A percentile compares a stretch with the other conserved stretches of the same genome.
phyloP scores from a whole-genome alignment of 2,888 invertebrate species.

The Ophion costatus region DNA sequence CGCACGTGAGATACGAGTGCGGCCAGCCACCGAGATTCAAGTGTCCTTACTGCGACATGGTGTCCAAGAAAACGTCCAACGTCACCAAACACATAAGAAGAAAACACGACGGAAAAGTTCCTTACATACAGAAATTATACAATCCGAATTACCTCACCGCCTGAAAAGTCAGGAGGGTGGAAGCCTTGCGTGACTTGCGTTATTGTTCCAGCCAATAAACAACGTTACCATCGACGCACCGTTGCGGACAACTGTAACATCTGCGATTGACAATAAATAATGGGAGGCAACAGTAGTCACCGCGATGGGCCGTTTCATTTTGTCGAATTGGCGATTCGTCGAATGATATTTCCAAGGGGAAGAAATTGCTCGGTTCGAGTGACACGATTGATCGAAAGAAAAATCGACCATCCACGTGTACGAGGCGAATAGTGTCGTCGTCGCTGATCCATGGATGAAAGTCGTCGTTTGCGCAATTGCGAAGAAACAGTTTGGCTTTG shows the following conservation, averaged over 20 bases:
- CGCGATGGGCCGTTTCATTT: too few relatives aligned
- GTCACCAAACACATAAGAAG: constrained; percentile 76
- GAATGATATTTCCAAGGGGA: too few relatives aligned
- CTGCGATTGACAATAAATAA: background rate
- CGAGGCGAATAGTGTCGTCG: too few relatives aligned
- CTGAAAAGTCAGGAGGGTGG: constrained; percentile 25
- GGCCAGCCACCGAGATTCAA: constrained; percentile 80
- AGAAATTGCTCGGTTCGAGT: too few relatives aligned
- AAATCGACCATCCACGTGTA: too few relatives aligned
- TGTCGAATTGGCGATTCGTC: too few relatives aligned
- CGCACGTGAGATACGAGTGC: constrained; percentile 79
- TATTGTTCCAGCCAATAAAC: background rate
- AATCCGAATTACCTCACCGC: constrained; percentile 43
- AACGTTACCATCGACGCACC: background rate
- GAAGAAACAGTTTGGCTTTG: too few relatives aligned
- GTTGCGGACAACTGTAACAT: background rate
- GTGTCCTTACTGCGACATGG: constrained; percentile 79
- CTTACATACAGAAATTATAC: constrained; percentile 73
- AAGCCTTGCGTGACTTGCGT: background rate
- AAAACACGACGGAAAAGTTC: constrained; percentile 70
- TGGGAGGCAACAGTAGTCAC: too few relatives aligned
- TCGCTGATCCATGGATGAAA: too few relatives aligned
- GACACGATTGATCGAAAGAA: too few relatives aligned
- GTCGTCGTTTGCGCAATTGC: too few relatives aligned
- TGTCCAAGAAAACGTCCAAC: constrained; percentile 77